phyloP scores from a whole-genome alignment of 2,797 vertebrate species.

The Hemitrygon akajei region DNA sequence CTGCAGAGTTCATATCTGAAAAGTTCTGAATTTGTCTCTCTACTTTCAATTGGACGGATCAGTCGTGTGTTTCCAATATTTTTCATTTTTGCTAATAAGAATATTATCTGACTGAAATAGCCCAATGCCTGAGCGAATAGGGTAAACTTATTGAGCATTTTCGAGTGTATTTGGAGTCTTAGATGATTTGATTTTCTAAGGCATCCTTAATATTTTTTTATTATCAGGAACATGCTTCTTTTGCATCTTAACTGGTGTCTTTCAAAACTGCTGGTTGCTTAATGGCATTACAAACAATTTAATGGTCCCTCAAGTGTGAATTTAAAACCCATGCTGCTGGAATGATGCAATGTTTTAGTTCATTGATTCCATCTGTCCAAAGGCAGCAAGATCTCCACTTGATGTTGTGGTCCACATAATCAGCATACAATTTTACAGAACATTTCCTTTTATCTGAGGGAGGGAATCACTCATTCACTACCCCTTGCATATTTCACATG shows the following conservation, averaged over 20 bases:
- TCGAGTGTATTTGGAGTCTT: not conserved
- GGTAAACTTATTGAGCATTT: not conserved
- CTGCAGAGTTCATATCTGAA: not conserved
- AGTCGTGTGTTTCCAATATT: not conserved
- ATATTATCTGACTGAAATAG: not conserved
- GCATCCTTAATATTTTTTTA: not conserved
- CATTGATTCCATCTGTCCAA: constrained; percentile 15
- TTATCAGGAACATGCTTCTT: not conserved
- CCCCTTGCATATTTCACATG: not conserved
- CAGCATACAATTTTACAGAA: not conserved
- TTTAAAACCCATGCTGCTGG: not conserved
- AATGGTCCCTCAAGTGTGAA: not conserved
- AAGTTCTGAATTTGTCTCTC: not conserved
- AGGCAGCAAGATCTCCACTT: not conserved
- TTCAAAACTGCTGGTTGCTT: not conserved
- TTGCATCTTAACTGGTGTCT: not conserved
- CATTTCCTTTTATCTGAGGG: not conserved
- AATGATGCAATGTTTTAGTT: not conserved
- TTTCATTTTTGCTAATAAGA: not conserved
- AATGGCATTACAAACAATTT: constrained; percentile 10
- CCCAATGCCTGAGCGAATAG: not conserved
- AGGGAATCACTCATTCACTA: not conserved
- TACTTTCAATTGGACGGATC: not conserved
- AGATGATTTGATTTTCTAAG: not conserved
- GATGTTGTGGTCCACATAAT: not conserved